Base-by-base conservation (phyloP, 2,797 vertebrate species). In the Myotis planiceps region DNA sequence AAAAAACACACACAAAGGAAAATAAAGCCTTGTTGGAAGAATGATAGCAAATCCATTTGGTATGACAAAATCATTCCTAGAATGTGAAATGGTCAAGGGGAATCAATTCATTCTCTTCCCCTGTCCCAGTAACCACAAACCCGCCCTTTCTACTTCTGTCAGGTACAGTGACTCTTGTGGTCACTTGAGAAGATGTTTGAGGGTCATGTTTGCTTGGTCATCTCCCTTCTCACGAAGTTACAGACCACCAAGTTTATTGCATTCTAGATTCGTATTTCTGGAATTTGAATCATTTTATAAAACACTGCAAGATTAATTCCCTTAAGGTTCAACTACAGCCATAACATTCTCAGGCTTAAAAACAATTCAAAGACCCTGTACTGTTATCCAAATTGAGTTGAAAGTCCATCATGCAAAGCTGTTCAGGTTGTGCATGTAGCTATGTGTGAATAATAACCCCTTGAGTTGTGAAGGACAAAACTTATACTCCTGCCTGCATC, bases 1-100 rank as follows among this genome's bases (percentile, higher is more conserved):
- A 5, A 58, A 58, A 58, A n/a, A n/a, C 10, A 58, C 12, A 60
- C 58, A 27, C 60, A 97, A 81, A 85, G 29, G 96, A 69, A 95
- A 53, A 85, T 95, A 65, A 97, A 91, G 9, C 1, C 3, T 1
- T 23, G 0, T 2, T 66, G 34, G 45, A 74, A 42, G 42, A 91
- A 66, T 12, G 21, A 29, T 6, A 84, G 13, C 6, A 13, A 37
- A 21, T 0, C n/a, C 3, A 3, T 55, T 80, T 76, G 60, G 86
- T 14, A 1, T 29, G 37, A 93, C 0, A 9, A 84, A 90, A 90
- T 55, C 27, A 0, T 58, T 18, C 42, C 16, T 1, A 0, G 0
- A 49, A 29, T 37, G 80, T 23, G 23, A 71, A 85, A 95, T 53
- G 7, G 9, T 96, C 47, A 47, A 92, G 42, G 47, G 66, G 10